These are phyloP conservation scores for Pomacea maculata DNA, from an alignment of 1,140 invertebrate species.

Conservation along the genomic window DNA sequence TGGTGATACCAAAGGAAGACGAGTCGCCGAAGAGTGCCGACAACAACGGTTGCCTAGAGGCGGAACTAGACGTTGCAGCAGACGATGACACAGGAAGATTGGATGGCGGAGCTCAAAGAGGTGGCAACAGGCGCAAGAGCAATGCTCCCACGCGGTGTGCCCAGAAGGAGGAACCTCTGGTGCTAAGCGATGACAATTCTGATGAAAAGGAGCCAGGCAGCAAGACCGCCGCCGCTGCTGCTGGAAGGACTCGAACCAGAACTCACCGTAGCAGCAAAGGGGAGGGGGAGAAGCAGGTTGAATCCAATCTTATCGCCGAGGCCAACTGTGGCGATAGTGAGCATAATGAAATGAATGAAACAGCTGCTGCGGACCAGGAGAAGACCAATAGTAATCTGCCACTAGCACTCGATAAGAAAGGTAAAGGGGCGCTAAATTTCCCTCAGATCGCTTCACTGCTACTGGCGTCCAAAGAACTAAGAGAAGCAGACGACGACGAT, in stretches of 20 bases:
- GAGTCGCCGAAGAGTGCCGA: too few species aligned
- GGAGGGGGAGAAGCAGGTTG: slow-evolving; percentile 15
- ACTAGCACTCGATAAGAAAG: slow-evolving; percentile 6
- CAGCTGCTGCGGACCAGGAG: slow-evolving; percentile 22
- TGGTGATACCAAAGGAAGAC: too few species aligned
- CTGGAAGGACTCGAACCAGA: neutral
- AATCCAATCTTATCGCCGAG: slow-evolving; percentile 1
- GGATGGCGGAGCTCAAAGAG: slow-evolving; percentile 58
- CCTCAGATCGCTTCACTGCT: slow-evolving; percentile 52
- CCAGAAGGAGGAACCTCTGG: slow-evolving; percentile 48
- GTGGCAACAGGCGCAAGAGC: slow-evolving; percentile 83
- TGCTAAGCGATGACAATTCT: slow-evolving; percentile 54
- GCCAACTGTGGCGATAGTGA: slow-evolving; percentile 29
- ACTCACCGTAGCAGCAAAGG: slow-evolving; percentile 8
- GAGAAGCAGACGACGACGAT: slow-evolving; percentile 16
- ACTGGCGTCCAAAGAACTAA: slow-evolving; percentile 17
- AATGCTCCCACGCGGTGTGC: slow-evolving; percentile 89
- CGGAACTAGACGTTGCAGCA: slow-evolving; percentile 66
- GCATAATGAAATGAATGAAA: slow-evolving; percentile 30
- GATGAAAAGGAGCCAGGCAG: slow-evolving; percentile 41
- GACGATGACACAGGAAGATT: slow-evolving; percentile 29
- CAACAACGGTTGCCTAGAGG: neutral
- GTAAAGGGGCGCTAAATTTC: slow-evolving; percentile 42
- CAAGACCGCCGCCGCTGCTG: neutral
- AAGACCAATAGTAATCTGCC: neutral